A percentile compares a stretch with the other conserved stretches of the same genome.
These are phyloP conservation scores for Temnothorax longispinosus DNA, from an alignment of 1,140 invertebrate species.

Conservation along the genomic window DNA sequence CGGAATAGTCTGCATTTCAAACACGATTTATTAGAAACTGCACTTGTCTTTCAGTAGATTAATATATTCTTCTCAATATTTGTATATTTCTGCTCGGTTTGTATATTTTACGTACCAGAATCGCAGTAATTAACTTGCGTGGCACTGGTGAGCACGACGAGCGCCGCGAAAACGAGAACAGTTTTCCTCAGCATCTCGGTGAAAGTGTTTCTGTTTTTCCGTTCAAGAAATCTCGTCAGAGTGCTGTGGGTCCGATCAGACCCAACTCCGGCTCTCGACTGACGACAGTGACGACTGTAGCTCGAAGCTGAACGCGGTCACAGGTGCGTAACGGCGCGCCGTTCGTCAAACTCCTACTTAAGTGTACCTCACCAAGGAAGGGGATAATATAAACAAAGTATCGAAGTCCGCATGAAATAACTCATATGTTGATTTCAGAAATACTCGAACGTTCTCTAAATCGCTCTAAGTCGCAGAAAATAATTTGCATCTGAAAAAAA, in stretches of 20 bases:
- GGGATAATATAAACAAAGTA: background rate
- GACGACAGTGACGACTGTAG: conserved; percentile 26
- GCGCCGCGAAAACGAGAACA: conserved; percentile 74
- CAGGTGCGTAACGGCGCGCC: conserved; percentile 8
- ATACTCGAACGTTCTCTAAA: background rate
- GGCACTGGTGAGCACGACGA: conserved; percentile 65
- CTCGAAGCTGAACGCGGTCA: background rate
- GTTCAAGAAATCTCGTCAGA: conserved; percentile 8
- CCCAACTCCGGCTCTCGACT: conserved; percentile 77
- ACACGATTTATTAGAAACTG: background rate
- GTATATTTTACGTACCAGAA: conserved; percentile 69
- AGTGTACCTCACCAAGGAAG: conserved; percentile 37
- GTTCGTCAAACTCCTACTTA: conserved; percentile 63
- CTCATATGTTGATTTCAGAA: background rate
- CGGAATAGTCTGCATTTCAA: background rate
- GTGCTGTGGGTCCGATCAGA: conserved; percentile 68
- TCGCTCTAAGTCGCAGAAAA: no score
- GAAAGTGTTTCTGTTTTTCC: conserved; percentile 67
- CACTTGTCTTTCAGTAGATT: background rate
- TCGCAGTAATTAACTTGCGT: conserved; percentile 77
- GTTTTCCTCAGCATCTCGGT: conserved; percentile 77
- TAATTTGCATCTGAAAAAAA: background rate
- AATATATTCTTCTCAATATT: background rate
- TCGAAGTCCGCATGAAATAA: background rate
- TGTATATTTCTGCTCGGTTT: background rate